These are phyloP conservation scores for Taxidea taxus DNA, from an alignment of 2,113 vertebrate genomes.

Conservation along the genomic window DNA sequence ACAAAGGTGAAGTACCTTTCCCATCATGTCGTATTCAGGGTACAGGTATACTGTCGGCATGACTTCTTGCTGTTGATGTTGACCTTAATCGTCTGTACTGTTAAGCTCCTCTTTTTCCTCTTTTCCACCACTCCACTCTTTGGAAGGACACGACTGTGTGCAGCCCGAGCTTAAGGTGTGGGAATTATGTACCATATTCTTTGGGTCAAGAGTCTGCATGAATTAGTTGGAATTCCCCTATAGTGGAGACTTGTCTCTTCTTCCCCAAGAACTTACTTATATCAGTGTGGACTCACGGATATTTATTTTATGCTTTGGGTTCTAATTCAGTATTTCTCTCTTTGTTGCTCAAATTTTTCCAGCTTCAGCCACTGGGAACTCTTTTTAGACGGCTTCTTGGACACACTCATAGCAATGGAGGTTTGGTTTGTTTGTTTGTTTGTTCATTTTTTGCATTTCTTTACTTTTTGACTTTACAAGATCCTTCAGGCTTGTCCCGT, in stretches of 20 bases:
- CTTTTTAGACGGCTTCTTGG: background rate
- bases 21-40: background rate
- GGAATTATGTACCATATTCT: background rate
- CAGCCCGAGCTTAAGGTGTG: background rate
- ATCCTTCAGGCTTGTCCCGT: background rate
- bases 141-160: background rate
- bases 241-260: background rate
- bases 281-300: background rate
- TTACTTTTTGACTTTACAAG: background rate
- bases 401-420: background rate
- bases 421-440: background rate
- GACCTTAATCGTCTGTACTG: background rate
- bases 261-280: background rate
- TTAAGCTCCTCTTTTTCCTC: background rate
- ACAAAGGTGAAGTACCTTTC: background rate
- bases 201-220: background rate
- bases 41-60: background rate
- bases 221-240: conserved; percentile 13
- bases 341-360: background rate
- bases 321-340: conserved; percentile 36
- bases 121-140: background rate
- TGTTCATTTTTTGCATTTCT: background rate
- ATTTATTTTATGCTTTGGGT: conserved; percentile 35
- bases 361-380: background rate
- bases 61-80: background rate